Evolutionary conservation across 92 coral and sea anemone species (phyloP), one percentile per base, ranked within the genome.

Genomic region (Parazoanthus darwini): DNA sequence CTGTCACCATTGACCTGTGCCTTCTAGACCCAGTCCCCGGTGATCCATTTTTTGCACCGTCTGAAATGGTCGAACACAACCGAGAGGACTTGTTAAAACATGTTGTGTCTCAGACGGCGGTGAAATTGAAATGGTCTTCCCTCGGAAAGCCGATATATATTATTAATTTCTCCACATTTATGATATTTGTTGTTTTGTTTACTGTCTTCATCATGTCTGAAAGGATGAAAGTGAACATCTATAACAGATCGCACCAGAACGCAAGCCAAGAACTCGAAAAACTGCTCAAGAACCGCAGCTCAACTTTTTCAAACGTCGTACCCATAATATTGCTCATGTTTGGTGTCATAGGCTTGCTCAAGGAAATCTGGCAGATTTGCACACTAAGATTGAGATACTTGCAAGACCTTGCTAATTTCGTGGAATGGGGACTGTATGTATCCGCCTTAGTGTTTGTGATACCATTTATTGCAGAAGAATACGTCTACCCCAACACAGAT

Each of bases 21-120:
- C 90, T 91, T 39, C 86, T 93, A 7, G 96, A 96, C 70, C 96
- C 98, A 86, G 89, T 93, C 54, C 92, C 93, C 7, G 92, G 85
- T 74, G 91, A 91, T 33, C 80, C 91, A 37, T 93, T 91, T 72
- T 88, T 80, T 23, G 98, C 91, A 14, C 94, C 96, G 0, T 78
- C 78, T 3, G 73, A 38, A 58, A 94, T 94, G 96, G 96, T 95
- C 13, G 89, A 88, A 20, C 66, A 92, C 54, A 89, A 93, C 26
- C 93, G 94, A 22, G 98, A 96, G 74, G 90, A 90, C 22, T 89
- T 96, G 8, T 88, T 96, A 14, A 93, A 93, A 68, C 98, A 96
- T 80, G 79, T 92, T 38, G 92, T 96, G 11, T 91, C 96, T n/a
- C 94, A 94, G 37, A 87, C 91, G 36, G 82, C 94, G 8, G 81